A percentile compares a stretch with the other conserved stretches of the same genome.
Conservation (phyloP, 2,888 invertebrate species). For the Acronicta leporina region DNA sequence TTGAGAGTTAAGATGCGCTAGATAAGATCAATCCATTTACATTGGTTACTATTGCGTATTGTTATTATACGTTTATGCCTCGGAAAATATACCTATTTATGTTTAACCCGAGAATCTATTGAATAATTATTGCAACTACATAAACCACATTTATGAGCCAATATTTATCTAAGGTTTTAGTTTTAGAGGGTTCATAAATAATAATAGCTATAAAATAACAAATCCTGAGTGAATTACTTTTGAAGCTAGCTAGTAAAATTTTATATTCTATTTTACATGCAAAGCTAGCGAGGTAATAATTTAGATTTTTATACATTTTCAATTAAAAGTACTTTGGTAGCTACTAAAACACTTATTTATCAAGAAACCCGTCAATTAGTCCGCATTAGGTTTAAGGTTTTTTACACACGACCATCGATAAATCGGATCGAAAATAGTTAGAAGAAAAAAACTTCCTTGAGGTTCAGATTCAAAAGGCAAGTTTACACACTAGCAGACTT, state of each 20-base stretch:
- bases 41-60: no score
- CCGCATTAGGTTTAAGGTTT: background rate
- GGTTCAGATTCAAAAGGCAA: no score
- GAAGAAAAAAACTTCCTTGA: no score
- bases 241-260: background rate
- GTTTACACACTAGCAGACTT: no score
- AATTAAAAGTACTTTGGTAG: slow-evolving; percentile 19
- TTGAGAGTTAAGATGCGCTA: no score
- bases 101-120: no score
- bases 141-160: background rate
- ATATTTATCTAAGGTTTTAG: background rate
- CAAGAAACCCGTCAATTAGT: slow-evolving; percentile 45
- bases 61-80: no score
- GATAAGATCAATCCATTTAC: no score
- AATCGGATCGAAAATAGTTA: no score
- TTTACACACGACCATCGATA: background rate
- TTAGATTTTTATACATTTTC: slow-evolving; percentile 10
- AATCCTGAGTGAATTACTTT: background rate
- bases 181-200: background rate
- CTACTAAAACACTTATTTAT: slow-evolving; percentile 3
- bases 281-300: background rate
- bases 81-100: no score
- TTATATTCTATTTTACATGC: background rate
- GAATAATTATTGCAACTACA: background rate
- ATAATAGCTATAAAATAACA: background rate